Evolutionary conservation across 1,140 invertebrate genomes (phyloP), one percentile per base, ranked within the genome.

Genomic region (Galendromus occidentalis): DNA sequence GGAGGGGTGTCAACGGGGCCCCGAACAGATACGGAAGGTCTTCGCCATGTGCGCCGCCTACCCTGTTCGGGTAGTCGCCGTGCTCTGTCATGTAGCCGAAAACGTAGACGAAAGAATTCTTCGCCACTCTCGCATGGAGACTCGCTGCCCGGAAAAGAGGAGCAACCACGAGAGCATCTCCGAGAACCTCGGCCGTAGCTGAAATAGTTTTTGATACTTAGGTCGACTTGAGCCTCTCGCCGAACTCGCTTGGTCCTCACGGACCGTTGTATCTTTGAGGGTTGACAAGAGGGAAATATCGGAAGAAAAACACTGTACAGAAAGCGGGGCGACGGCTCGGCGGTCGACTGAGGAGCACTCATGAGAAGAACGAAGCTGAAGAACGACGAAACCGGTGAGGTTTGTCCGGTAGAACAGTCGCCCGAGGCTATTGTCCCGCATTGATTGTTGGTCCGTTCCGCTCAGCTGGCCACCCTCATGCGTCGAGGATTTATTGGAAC

Each of bases 61-160:
- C 73, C 22, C 84, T 77, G 83, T 84, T 77, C 17, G 70, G 72
- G 51, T 83, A 85, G 72, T 85, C 82, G 66, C 86, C 83, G 69
- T 84, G 85, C 74, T 88, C 88, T 0, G 87, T 90, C 74, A 92
- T 91, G 76, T 93, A 92, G 76, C 89, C 87, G 75, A 92, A 93
- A n/a, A 93, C 87, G 74, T 91, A 93, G 51, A 93, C 33, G 33
- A 39, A 39, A 80, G 75, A 86, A 95, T 30, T 90, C 91, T 44
- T 69, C 72, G 0, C 22, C 73, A 67, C n/a, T 7, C 7, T n/a
- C 22, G 91, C 90, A 76, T 97, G 93, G 64, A 90, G 82, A 75
- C 92, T 87, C 0, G 87, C 88, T 0, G 89, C 91, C 73, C 90
- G 83, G 7, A 95, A 84, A 17, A 92, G 82, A 0, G 93, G 93